phyloP scores from a whole-genome alignment of 2,888 invertebrate genomes.

The Polyommatus iphigenia region DNA sequence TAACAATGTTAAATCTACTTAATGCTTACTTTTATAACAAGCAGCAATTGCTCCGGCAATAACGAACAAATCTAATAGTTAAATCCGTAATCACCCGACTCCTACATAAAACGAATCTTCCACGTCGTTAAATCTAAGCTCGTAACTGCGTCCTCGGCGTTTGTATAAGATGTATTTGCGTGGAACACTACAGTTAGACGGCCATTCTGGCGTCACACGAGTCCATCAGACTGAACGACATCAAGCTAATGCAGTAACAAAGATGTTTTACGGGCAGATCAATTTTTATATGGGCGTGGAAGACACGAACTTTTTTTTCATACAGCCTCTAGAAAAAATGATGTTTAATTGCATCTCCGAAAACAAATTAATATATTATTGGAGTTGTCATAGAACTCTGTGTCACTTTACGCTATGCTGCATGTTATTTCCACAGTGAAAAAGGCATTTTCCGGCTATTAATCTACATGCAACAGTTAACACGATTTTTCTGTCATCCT shows the following conservation, averaged over 20 bases:
- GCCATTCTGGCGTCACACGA: background rate
- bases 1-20: background rate
- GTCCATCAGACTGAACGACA: background rate
- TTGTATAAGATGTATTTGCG: slow-evolving; percentile 2
- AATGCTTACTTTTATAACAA: background rate
- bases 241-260: background rate
- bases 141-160: slow-evolving; percentile 2
- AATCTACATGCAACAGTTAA: too few relatives aligned
- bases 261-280: too few relatives aligned
- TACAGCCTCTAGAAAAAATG: too few relatives aligned
- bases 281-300: too few relatives aligned
- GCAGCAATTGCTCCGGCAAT: background rate
- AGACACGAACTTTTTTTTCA: too few relatives aligned
- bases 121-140: slow-evolving; percentile 8
- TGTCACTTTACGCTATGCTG: too few relatives aligned
- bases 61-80: background rate
- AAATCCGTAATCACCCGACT: slow-evolving; percentile 19
- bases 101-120: slow-evolving; percentile 15
- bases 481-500: too few relatives aligned
- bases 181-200: background rate
- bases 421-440: too few relatives aligned
- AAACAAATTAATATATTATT: too few relatives aligned
- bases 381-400: too few relatives aligned
- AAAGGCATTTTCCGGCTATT: too few relatives aligned
- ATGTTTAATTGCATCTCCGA: too few relatives aligned